Evolutionary conservation across 2,888 invertebrate genomes (phyloP).

Genomic region (Lepidochitona cinerea): DNA sequence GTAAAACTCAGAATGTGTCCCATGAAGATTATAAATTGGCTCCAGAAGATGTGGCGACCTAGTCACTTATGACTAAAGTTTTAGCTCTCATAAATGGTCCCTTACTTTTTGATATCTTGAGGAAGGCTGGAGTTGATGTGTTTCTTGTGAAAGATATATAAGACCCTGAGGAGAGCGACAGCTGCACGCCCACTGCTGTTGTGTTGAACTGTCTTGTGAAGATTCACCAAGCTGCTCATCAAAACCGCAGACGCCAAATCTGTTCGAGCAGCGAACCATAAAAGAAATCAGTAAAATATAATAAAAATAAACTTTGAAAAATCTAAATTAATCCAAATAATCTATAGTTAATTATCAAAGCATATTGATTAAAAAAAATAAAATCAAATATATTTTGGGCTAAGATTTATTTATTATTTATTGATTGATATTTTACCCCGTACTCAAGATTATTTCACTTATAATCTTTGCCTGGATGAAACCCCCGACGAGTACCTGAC

Average conservation of each 20-base stretch:
- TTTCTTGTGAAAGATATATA: constrained; percentile 41
- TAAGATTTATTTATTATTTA: too few relatives aligned
- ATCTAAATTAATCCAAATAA: not conserved
- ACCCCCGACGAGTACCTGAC: too few relatives aligned
- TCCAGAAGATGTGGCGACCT: too few relatives aligned
- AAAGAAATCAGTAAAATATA: constrained; percentile 11
- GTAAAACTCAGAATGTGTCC: too few relatives aligned
- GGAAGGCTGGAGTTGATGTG: constrained; percentile 40
- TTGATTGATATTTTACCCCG: too few relatives aligned
- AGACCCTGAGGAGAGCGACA: constrained; percentile 40
- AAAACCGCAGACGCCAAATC: constrained; percentile 43
- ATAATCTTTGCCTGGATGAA: too few relatives aligned
- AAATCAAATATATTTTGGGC: too few relatives aligned
- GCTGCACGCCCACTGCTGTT: constrained; percentile 41
- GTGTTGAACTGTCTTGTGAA: constrained; percentile 49
- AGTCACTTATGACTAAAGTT: too few relatives aligned
- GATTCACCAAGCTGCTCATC: constrained; percentile 41
- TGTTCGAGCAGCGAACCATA: constrained; percentile 25
- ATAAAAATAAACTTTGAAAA: constrained; percentile 21
- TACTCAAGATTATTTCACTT: too few relatives aligned
- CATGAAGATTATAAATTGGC: too few relatives aligned
- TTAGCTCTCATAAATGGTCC: too few relatives aligned
- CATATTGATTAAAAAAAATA: too few relatives aligned
- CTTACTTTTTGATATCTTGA: constrained; percentile 46
- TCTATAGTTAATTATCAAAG: constrained; percentile 29